Percentiles rank a stretch among this genome's conserved stretches.
phyloP scores from a whole-genome alignment of 2,888 invertebrate genomes.

The Rhingia rostrata region DNA sequence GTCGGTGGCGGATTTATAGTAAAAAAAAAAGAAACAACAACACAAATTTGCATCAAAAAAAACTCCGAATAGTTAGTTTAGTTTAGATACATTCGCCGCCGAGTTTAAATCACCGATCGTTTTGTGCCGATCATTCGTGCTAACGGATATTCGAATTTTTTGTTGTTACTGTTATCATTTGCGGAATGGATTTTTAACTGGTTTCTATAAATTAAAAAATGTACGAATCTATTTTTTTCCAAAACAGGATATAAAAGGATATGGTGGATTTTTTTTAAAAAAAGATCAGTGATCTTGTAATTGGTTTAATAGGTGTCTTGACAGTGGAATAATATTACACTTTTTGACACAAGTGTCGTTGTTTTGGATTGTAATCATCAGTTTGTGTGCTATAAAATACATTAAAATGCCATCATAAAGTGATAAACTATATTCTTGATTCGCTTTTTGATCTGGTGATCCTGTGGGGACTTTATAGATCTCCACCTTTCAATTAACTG shows the following conservation, averaged over 20 bases:
- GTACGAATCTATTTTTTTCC: slow-evolving; percentile 14
- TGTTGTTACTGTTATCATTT: slow-evolving; percentile 27
- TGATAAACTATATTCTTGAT: too few relatives aligned
- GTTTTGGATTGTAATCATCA: background rate
- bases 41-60: slow-evolving; percentile 56
- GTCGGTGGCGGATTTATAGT: slow-evolving; percentile 45
- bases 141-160: slow-evolving; percentile 10
- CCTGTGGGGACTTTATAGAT: too few relatives aligned
- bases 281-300: slow-evolving; percentile 41
- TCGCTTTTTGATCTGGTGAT: too few relatives aligned
- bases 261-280: background rate
- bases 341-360: background rate
- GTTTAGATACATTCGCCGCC: slow-evolving; percentile 73
- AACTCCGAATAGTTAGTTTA: slow-evolving; percentile 72
- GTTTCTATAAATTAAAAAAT: slow-evolving; percentile 48
- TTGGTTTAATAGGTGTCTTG: slow-evolving; percentile 30
- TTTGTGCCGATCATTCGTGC: slow-evolving; percentile 30
- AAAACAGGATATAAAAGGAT: background rate
- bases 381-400: too few relatives aligned
- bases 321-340: slow-evolving; percentile 26
- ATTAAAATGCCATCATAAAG: too few relatives aligned
- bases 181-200: slow-evolving; percentile 36
- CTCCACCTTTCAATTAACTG: too few relatives aligned
- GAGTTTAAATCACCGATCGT: slow-evolving; percentile 68
- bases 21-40: slow-evolving; percentile 29